Evolutionary conservation across 2,797 vertebrate species (phyloP), one percentile per base, ranked within the genome.

Genomic region (Siniperca undulata): DNA sequence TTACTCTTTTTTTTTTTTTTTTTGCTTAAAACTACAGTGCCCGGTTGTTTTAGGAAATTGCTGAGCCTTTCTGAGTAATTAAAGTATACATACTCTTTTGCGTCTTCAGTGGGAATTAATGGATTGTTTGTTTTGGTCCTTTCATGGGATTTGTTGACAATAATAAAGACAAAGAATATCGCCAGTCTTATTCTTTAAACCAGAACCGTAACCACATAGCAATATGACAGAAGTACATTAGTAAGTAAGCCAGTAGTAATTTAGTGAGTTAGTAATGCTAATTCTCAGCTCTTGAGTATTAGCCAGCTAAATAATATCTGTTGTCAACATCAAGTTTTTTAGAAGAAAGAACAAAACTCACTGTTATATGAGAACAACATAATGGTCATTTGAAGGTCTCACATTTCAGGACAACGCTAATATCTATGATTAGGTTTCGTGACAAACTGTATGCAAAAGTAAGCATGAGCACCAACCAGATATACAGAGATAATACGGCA

Each of bases 341-440:
- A 10, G 59, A 27, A 62, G 20, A 72, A 64, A 53, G 11, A 62
- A 52, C 7, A 17, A 24, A 73, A 9, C 58, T 61, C 17, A 19
- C 17, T 30, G 48, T 53, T 24, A 50, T 2, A 27, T 27, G 16
- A 40, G 3, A 48, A 46, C 55, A 62, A 27, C 52, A 74, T 38
- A 55, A 67, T 36, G 42, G 38, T 58, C 38, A 64, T 77, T 74
- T 50, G n/a, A 40, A 38, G 38, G 13, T 56, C 42, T 60, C 55
- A 64, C 34, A 52, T 78, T 70, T 78, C 52, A 78, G 55, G 56
- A 50, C 58, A 65, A 59, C 24, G 44, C 44, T 60, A n/a, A 71
- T 56, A 48, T 11, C 13, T 70, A 27, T 48, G 9, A 48, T 70
- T 70, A 52, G 12, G 16, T 64, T 27, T 46, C 70, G 42, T 64